These are phyloP conservation scores for Cyrtonyx montezumae DNA, from an alignment of 2,113 vertebrate species.

Conservation along the genomic window DNA sequence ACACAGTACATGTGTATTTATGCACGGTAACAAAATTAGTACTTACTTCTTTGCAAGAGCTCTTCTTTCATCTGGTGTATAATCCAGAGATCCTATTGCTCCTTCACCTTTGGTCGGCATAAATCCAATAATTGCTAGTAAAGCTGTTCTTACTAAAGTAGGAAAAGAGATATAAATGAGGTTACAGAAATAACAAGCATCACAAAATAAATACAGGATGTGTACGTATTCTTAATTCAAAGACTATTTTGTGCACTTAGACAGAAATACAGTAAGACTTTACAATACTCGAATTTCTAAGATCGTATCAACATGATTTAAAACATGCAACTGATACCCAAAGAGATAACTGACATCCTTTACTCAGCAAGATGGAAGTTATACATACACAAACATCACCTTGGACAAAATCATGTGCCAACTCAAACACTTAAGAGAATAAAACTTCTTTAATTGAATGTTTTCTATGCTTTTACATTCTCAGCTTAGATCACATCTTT, in stretches of 20 bases:
- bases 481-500: not conserved
- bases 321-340: not conserved
- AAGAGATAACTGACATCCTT: not conserved
- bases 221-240: not conserved
- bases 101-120: conserved; percentile 99
- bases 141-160: conserved; percentile 92
- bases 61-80: conserved; percentile 95
- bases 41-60: conserved; percentile 97
- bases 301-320: not conserved
- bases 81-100: conserved; percentile 98
- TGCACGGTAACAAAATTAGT: not conserved
- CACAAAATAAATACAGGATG: not conserved
- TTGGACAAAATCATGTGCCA: not conserved
- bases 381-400: not conserved
- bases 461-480: not conserved
- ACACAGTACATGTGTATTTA: not conserved
- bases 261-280: rapidly evolving
- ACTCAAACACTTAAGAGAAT: not conserved
- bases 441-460: not conserved
- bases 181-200: not conserved
- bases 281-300: not conserved
- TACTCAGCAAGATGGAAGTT: not conserved
- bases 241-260: not conserved
- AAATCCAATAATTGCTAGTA: conserved; percentile 98
- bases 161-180: conserved; percentile 48